Conservation (phyloP, 2,888 invertebrate species). For the Rotaria magnacalcarata region DNA sequence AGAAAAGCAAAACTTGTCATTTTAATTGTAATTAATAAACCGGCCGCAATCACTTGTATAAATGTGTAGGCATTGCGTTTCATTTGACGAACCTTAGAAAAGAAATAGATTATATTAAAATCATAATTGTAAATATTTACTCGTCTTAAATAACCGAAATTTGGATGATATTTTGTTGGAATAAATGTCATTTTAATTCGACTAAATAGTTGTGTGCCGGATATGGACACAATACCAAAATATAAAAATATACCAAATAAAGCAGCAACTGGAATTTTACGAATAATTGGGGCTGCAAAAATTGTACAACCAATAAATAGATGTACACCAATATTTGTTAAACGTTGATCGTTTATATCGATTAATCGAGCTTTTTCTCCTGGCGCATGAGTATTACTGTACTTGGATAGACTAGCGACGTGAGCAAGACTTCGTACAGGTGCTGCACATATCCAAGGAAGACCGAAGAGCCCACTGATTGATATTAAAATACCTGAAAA, state of each 20-base stretch:
- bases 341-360: slow-evolving; percentile 69
- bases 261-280: slow-evolving; percentile 86
- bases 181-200: slow-evolving; percentile 80
- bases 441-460: slow-evolving; percentile 92
- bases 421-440: slow-evolving; percentile 87
- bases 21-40: slow-evolving; percentile 41
- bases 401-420: slow-evolving; percentile 83
- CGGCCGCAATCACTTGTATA: slow-evolving; percentile 39
- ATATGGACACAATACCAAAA: slow-evolving; percentile 80
- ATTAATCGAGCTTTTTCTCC: slow-evolving; percentile 75
- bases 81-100: slow-evolving; percentile 41
- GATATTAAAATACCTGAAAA: slow-evolving; percentile 71
- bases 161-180: slow-evolving; percentile 91
- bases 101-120: neutral
- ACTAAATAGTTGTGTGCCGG: slow-evolving; percentile 88
- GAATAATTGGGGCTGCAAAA: slow-evolving; percentile 71
- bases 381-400: slow-evolving; percentile 89
- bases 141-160: slow-evolving; percentile 78
- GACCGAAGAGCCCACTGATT: slow-evolving; percentile 75
- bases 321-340: slow-evolving; percentile 57
- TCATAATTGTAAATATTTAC: slow-evolving; percentile 62
- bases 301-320: slow-evolving; percentile 63
- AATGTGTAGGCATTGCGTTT: slow-evolving; percentile 43
- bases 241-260: slow-evolving; percentile 87
- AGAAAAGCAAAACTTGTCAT: slow-evolving; percentile 38